Conservation (phyloP, 2,888 invertebrate genomes). For the Argyra leucocephala region DNA sequence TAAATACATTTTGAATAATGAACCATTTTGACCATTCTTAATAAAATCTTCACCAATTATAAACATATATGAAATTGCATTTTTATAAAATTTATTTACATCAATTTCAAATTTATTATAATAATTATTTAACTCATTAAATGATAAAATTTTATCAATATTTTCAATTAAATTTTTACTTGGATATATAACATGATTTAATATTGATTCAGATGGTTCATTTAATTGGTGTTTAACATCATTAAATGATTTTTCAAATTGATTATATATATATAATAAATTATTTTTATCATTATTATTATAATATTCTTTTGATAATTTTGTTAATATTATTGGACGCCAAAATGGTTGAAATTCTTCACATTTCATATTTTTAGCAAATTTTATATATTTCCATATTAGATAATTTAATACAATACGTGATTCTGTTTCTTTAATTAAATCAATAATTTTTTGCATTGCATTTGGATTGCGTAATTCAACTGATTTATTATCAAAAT, state of each 20-base stretch:
- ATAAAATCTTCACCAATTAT: slow-evolving; percentile 10
- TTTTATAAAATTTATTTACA: slow-evolving; percentile 5
- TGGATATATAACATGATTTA: slow-evolving; percentile 1
- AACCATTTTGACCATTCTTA: not conserved
- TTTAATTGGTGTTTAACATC: not conserved
- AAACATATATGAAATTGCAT: not conserved
- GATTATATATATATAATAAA: slow-evolving; percentile 1
- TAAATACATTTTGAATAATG: slow-evolving; percentile 8
- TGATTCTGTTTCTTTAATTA: slow-evolving; percentile 1
- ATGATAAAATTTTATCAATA: slow-evolving; percentile 2
- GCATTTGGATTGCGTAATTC: not conserved
- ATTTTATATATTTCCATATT: slow-evolving; percentile 11
- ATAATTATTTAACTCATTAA: not conserved
- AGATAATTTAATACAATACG: slow-evolving; percentile 8
- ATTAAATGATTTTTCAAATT: slow-evolving; percentile 8
- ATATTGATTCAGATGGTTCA: not conserved
- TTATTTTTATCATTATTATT: slow-evolving; percentile 2
- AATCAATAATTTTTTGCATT: slow-evolving; percentile 12
- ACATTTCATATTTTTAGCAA: slow-evolving; percentile 7
- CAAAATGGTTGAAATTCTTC: slow-evolving; percentile 5
- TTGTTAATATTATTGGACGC: slow-evolving; percentile 6
- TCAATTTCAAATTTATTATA: slow-evolving; percentile 7
- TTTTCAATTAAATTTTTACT: slow-evolving; percentile 7
- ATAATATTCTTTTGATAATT: slow-evolving; percentile 7
- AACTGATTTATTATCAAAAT: slow-evolving; percentile 4